phyloP scores from a whole-genome alignment of 1,140 invertebrate genomes.

The Galendromus occidentalis region DNA sequence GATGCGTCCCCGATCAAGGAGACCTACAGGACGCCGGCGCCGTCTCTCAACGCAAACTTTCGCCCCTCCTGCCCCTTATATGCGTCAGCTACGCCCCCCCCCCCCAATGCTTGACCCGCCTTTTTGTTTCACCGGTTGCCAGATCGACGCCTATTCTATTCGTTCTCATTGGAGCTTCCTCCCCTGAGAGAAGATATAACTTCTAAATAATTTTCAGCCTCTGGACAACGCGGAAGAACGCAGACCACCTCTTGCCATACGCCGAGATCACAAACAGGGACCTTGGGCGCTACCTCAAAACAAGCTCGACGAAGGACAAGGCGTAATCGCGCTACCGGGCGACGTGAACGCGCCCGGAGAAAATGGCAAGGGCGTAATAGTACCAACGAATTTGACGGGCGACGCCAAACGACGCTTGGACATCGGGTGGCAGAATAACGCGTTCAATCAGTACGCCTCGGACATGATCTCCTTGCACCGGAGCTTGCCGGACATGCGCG shows the following conservation, averaged over 20 bases:
- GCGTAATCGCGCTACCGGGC: conserved; percentile 22
- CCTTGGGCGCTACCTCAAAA: not conserved
- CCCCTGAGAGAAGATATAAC: no score
- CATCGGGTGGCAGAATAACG: conserved; percentile 88
- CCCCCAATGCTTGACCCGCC: no score
- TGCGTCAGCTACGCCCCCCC: no score
- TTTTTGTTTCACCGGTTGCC: no score
- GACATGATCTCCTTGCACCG: conserved; percentile 89
- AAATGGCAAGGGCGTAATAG: conserved; percentile 59
- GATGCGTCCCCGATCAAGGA: no score
- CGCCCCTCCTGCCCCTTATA: no score
- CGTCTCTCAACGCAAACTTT: no score
- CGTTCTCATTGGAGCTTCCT: no score
- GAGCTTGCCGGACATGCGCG: conserved; percentile 72
- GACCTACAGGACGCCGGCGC: no score
- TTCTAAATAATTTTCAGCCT: no score
- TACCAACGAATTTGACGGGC: conserved; percentile 29
- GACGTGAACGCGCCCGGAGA: conserved; percentile 41
- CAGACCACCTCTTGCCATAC: not conserved
- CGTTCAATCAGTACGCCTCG: conserved; percentile 95
- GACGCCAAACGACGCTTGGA: conserved; percentile 37
- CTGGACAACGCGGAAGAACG: not conserved
- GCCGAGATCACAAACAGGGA: not conserved
- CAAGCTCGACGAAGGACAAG: not conserved
- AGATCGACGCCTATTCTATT: no score